Base-by-base conservation (phyloP, 2,797 vertebrate species). In the Syngnathus acus region DNA sequence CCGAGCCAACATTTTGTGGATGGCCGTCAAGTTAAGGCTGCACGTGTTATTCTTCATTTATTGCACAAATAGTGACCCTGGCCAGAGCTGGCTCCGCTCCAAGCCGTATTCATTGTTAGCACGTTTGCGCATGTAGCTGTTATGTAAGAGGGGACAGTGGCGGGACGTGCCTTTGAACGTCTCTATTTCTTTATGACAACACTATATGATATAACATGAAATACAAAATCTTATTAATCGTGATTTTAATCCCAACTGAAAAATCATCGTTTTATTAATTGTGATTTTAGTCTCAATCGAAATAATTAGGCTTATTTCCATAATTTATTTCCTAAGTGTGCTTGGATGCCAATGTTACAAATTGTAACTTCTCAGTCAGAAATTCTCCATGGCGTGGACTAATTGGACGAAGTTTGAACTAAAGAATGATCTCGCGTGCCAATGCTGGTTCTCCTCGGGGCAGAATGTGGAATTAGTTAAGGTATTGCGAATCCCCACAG, bases 401-500 rank as follows among this genome's bases (percentile, higher is more conserved):
- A 81, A 88, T 84, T 84, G 82, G 82, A 87, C 82, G 86, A 84
- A 87, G 85, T 87, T 88, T 82, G 81, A 81, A 87, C 72, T 26
- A 26, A 32, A 32, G 54, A 73, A 85, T 89, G 86, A 89, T 75
- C 80, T 90, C 87, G 88, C 76, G 79, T 74, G 78, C 54, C 32
- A 32, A 26, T 5, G 82, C 82, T 82, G 83, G 77, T 81, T 80
- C 67, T 75, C 79, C 73, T 81, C 73, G 37, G 82, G 84, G 79
- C 65, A 79, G 77, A 85, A 84, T 83, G 76, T 90, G 86, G 80
- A 84, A 84, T 86, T 85, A 75, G 86, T 89, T 88, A 89, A 87
- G 83, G 85, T 84, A 83, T 84, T 74, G 81, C 79, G 85, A 88
- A 86, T 89, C 83, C 69, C 76, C 84, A 86, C 89, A 88, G 86